Evolutionary conservation across 37 sponge, comb jelly and placozoan species (phyloP).

Genomic region (Dysidea cf. avara): DNA sequence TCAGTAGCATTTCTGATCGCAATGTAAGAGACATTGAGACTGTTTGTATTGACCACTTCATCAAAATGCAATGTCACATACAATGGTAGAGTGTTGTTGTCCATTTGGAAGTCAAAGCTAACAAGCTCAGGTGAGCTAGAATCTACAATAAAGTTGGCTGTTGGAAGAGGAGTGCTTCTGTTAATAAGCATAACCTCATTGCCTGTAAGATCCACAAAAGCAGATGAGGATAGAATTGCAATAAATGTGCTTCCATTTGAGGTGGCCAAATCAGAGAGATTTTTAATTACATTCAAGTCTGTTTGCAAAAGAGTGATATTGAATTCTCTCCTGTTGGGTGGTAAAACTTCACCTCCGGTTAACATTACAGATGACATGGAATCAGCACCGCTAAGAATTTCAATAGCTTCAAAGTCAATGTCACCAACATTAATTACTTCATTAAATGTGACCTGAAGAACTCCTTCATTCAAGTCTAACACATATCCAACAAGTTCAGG

Average conservation of each 20-base stretch:
- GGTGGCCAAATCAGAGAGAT: conserved; percentile 34
- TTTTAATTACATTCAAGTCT: conserved; percentile 63
- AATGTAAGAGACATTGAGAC: conserved; percentile 31
- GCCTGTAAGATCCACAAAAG: conserved; percentile 73
- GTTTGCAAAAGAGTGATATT: conserved; percentile 27
- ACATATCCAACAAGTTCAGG: conserved; percentile 48
- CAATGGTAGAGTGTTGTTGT: conserved; percentile 63
- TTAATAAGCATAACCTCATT: conserved; percentile 25
- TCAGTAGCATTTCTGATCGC: conserved; percentile 26
- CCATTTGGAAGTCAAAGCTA: conserved; percentile 83
- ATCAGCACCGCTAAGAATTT: conserved; percentile 35
- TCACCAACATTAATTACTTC: conserved; percentile 66
- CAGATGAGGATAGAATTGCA: conserved; percentile 16
- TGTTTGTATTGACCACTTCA: conserved; percentile 65
- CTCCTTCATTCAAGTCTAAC: conserved; percentile 62
- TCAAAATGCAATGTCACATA: conserved; percentile 72
- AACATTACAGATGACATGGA: conserved; percentile 37
- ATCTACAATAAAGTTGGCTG: conserved; percentile 28
- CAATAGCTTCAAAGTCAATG: conserved; percentile 37
- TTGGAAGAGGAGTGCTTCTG: conserved; percentile 26
- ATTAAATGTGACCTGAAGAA: conserved; percentile 57
- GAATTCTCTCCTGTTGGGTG: conserved; percentile 38
- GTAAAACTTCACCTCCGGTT: conserved; percentile 37
- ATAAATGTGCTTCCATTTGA: conserved; percentile 63
- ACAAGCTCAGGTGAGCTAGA: conserved; percentile 61